phyloP scores from a whole-genome alignment of 92 coral and sea anemone species.

The Heteractis magnifica region DNA sequence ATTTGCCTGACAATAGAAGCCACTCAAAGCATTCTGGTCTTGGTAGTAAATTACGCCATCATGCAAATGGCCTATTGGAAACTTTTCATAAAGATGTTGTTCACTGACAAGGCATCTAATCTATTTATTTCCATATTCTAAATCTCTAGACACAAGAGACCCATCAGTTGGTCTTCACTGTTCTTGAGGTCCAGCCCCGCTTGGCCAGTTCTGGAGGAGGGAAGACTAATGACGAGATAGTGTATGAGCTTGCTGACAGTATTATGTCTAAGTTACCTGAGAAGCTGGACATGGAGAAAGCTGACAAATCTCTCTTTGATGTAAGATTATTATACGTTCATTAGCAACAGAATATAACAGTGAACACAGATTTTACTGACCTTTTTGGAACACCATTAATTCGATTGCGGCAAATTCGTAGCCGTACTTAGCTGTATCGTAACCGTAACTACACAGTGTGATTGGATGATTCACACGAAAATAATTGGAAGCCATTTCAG shows the following conservation, averaged over 20 bases:
- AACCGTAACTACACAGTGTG: no score
- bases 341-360: no score
- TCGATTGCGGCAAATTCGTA: no score
- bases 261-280: slow-evolving; percentile 87
- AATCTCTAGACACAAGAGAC: slow-evolving; percentile 90
- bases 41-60: no score
- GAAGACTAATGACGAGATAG: slow-evolving; percentile 97
- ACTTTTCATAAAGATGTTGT: no score
- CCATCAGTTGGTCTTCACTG: slow-evolving; percentile 73
- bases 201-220: slow-evolving; percentile 96
- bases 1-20: no score
- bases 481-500: no score
- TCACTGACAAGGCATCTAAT: background rate
- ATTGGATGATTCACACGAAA: background rate
- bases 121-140: background rate
- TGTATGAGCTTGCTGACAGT: slow-evolving; percentile 92
- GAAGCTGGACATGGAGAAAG: slow-evolving; percentile 92
- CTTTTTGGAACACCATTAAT: no score
- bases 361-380: no score
- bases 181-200: slow-evolving; percentile 97
- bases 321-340: slow-evolving; percentile 25
- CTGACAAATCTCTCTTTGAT: slow-evolving; percentile 83
- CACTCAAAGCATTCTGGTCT: no score
- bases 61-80: no score
- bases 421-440: no score